Conservation (phyloP, 2,113 vertebrate genomes). For the Campylomormyrus numenius region DNA sequence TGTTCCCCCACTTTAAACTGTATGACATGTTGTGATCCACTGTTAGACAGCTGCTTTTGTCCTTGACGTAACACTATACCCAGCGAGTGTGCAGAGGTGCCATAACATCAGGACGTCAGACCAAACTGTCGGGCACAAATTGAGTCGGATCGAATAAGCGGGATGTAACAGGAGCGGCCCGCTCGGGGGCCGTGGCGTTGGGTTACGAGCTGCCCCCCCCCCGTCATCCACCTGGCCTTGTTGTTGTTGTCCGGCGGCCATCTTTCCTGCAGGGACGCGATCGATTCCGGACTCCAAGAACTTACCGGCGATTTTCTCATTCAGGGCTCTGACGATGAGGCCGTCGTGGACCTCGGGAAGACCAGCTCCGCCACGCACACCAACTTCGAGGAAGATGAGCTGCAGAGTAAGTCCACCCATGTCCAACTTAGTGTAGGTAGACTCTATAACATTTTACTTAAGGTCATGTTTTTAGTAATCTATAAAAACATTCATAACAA, state of each 20-base stretch:
- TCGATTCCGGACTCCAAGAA: background rate
- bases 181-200: background rate
- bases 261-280: background rate
- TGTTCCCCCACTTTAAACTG: background rate
- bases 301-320: conserved; percentile 4
- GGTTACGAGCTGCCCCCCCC: background rate
- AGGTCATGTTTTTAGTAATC: too few relatives aligned
- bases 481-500: too few relatives aligned
- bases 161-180: background rate
- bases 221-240: background rate
- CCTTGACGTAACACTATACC: background rate
- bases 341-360: conserved; percentile 87
- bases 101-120: background rate
- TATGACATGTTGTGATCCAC: background rate
- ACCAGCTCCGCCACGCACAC: conserved; percentile 82
- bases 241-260: background rate
- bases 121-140: background rate
- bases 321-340: conserved; percentile 89
- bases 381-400: conserved; percentile 84
- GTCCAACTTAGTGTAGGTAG: background rate
- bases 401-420: conserved; percentile 82
- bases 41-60: background rate
- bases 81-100: background rate
- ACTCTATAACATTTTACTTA: background rate
- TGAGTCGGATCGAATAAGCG: background rate